A percentile compares a stretch with the other conserved stretches of the same genome.
Conservation (phyloP, 2,113 vertebrate species). For the Australoheros scitulus region DNA sequence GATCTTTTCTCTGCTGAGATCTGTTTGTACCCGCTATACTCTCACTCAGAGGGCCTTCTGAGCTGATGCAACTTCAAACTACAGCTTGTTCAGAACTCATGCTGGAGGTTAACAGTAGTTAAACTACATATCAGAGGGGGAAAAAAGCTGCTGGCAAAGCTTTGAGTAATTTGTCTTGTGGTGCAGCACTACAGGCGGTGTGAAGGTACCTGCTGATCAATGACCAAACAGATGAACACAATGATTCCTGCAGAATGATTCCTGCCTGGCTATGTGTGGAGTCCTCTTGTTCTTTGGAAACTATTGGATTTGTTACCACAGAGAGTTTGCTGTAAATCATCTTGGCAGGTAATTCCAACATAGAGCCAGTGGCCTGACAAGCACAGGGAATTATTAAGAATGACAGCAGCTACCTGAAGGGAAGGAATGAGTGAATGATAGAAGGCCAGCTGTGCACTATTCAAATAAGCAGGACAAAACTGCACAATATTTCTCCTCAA, state of each 20-base stretch:
- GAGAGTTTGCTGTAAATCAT: neutral
- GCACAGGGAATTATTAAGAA: neutral
- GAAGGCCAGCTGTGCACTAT: neutral
- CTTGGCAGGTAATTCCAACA: neutral
- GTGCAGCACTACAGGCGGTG: too few species aligned
- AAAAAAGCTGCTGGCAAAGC: neutral
- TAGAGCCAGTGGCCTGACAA: rapidly evolving
- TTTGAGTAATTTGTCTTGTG: neutral
- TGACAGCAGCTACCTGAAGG: neutral
- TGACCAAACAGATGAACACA: neutral
- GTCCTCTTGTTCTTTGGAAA: neutral
- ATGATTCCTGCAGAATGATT: neutral
- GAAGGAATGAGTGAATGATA: neutral
- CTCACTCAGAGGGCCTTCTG: neutral
- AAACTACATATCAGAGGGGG: neutral
- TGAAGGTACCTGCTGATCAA: neutral
- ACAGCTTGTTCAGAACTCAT: neutral
- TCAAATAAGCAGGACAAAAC: neutral
- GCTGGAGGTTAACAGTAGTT: neutral
- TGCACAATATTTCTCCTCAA: neutral
- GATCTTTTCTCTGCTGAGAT: neutral
- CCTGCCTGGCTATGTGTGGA: neutral
- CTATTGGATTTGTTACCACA: neutral
- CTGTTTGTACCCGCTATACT: neutral
- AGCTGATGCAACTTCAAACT: neutral